Base-by-base conservation (phyloP, 2,888 invertebrate genomes). In the Anthoptus insignis region DNA sequence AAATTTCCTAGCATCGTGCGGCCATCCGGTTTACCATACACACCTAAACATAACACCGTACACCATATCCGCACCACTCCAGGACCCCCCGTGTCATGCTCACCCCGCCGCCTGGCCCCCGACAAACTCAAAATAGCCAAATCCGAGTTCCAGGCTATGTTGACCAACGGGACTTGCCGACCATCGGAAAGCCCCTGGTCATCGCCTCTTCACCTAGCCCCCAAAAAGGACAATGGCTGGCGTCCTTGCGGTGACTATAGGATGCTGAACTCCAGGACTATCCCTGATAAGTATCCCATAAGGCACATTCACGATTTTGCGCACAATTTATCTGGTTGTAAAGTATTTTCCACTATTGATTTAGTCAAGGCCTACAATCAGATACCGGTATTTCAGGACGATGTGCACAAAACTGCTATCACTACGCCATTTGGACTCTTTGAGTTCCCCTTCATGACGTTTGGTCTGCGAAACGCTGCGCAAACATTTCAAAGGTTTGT, bases 401-500 rank as follows among this genome's bases (percentile, higher is more conserved):
- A 88, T 64, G 76, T 87, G 1, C 50, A 54, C 0, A 84, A 86
- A 67, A 83, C 83, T 0, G 84, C 81, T 0, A 79, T 82, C 7
- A 80, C 68, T 0, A 82, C 82, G 7, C 80, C 79, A 0, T 80
- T 80, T 59, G 78, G 79, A 5, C 52, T 81, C 8, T 81, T 69
- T 58, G 81, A 87, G 59, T 84, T 81, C 49, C 66, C 75, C 0
- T 64, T 37, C 1, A 80, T 82, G 79, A 70, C 72, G 0, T 87
- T 86, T 24, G 86, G 87, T 0, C 72, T 88, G 0, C 52, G 83
- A 1, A 87, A 89, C 64, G 83, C 88, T 0, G 81, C 80, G 1
- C 82, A 88, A 67, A 83, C 84, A 0, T 81, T 88, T 69, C 81
- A 86, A 64, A 71, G 81, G 0, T 83, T 83, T 49, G 77, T 87